A percentile compares a stretch with the other conserved stretches of the same genome.
These are phyloP conservation scores for Ctenoplectra terminalis DNA, from an alignment of 1,140 invertebrate genomes.

Conservation along the genomic window DNA sequence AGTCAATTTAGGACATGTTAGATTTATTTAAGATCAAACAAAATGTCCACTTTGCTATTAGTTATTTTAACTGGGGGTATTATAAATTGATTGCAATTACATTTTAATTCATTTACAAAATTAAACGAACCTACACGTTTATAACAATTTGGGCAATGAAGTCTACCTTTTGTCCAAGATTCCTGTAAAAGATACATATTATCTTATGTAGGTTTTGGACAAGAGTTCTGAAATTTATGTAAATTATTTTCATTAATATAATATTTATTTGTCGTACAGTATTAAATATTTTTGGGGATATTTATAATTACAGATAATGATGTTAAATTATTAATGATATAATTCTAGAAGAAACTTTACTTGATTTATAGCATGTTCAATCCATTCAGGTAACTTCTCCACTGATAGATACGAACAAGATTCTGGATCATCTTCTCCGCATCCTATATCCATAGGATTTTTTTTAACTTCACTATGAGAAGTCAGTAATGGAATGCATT, in stretches of 20 bases:
- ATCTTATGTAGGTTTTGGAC: neutral
- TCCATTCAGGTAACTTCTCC: slow-evolving; percentile 76
- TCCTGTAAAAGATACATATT: slow-evolving; percentile 68
- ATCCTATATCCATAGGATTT: slow-evolving; percentile 58
- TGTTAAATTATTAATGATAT: slow-evolving; percentile 5
- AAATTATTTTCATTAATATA: slow-evolving; percentile 3
- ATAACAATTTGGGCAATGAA: slow-evolving; percentile 77
- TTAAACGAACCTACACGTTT: slow-evolving; percentile 78
- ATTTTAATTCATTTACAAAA: slow-evolving; percentile 75
- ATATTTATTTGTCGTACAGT: slow-evolving; percentile 18
- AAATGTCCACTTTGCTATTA: slow-evolving; percentile 75
- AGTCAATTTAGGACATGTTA: neutral
- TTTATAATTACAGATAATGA: slow-evolving; percentile 15
- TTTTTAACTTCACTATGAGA: slow-evolving; percentile 70
- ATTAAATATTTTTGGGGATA: neutral
- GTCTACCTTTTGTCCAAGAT: slow-evolving; percentile 78
- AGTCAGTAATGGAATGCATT: slow-evolving; percentile 67
- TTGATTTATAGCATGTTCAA: slow-evolving; percentile 69
- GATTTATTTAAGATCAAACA: slow-evolving; percentile 16
- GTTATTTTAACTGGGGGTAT: slow-evolving; percentile 76
- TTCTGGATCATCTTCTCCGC: slow-evolving; percentile 67
- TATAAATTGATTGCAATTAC: slow-evolving; percentile 72
- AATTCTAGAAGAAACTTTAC: slow-evolving; percentile 55
- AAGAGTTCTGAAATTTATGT: neutral
- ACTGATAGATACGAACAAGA: slow-evolving; percentile 71